phyloP scores from a whole-genome alignment of 2,888 invertebrate genomes.

The Rhodophaea formosa region DNA sequence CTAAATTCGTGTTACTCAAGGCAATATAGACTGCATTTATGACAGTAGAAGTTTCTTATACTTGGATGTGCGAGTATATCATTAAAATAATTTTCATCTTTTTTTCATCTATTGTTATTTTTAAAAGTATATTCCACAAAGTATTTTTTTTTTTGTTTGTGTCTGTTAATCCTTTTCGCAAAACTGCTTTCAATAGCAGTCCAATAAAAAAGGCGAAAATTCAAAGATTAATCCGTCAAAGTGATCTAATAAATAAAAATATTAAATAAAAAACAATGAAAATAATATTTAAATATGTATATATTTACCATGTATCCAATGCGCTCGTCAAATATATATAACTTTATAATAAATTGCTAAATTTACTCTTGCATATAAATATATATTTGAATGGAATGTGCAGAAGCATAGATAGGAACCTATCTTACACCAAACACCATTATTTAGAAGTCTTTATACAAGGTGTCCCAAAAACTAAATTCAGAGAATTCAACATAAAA shows the following conservation, averaged over 20 bases:
- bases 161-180: neutral
- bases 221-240: too few relatives aligned
- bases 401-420: slow-evolving; percentile 76
- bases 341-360: slow-evolving; percentile 55
- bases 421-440: slow-evolving; percentile 78
- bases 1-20: slow-evolving; percentile 28
- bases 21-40: slow-evolving; percentile 14
- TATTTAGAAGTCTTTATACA: slow-evolving; percentile 56
- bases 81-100: too few relatives aligned
- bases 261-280: neutral
- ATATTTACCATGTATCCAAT: slow-evolving; percentile 13
- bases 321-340: slow-evolving; percentile 19
- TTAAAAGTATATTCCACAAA: neutral
- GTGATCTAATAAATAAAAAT: too few relatives aligned
- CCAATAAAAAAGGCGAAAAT: too few relatives aligned
- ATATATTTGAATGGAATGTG: slow-evolving; percentile 72
- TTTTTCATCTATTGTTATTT: too few relatives aligned
- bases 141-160: neutral
- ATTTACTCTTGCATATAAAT: slow-evolving; percentile 77
- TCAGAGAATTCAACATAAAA: neutral
- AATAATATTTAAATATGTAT: neutral
- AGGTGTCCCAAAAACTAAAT: slow-evolving; percentile 16
- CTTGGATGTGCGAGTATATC: too few relatives aligned
- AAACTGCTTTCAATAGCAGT: neutral
- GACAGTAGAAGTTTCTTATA: neutral